These are phyloP conservation scores for Rhagonycha lutea DNA, from an alignment of 2,888 invertebrate species.

Conservation along the genomic window DNA sequence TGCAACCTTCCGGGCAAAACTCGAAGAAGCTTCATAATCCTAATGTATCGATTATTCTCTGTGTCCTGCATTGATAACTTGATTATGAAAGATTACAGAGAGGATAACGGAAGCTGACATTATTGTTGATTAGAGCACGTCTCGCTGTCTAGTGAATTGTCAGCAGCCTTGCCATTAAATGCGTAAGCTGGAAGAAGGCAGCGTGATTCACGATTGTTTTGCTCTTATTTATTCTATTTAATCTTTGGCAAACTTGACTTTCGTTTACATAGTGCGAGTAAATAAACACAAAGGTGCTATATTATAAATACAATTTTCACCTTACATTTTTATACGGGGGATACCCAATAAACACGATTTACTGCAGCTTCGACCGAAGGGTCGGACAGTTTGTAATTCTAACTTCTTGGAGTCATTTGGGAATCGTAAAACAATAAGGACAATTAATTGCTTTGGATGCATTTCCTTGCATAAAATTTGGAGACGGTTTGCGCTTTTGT, in stretches of 20 bases:
- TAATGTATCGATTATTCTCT: conserved; percentile 17
- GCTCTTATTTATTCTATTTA: conserved; percentile 6
- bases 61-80: conserved; percentile 36
- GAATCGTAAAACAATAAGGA: no score
- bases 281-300: not conserved
- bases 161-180: conserved; percentile 22
- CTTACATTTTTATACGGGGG: not conserved
- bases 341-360: not conserved
- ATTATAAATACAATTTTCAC: not conserved
- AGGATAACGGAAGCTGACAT: conserved; percentile 39
- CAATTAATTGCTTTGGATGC: no score
- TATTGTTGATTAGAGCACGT: conserved; percentile 37
- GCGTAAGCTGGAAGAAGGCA: conserved; percentile 16
- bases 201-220: conserved; percentile 22
- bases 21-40: conserved; percentile 8
- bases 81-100: conserved; percentile 35
- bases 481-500: not conserved
- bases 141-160: conserved; percentile 28
- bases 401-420: not conserved
- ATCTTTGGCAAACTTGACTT: conserved; percentile 3
- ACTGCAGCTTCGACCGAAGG: no score
- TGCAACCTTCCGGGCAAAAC: conserved; percentile 14
- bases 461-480: no score
- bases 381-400: not conserved
- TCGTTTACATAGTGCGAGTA: conserved; percentile 3